A percentile compares a stretch with the other conserved stretches of the same genome.
phyloP scores from a whole-genome alignment of 2,113 vertebrate species.

The Passer domesticus region DNA sequence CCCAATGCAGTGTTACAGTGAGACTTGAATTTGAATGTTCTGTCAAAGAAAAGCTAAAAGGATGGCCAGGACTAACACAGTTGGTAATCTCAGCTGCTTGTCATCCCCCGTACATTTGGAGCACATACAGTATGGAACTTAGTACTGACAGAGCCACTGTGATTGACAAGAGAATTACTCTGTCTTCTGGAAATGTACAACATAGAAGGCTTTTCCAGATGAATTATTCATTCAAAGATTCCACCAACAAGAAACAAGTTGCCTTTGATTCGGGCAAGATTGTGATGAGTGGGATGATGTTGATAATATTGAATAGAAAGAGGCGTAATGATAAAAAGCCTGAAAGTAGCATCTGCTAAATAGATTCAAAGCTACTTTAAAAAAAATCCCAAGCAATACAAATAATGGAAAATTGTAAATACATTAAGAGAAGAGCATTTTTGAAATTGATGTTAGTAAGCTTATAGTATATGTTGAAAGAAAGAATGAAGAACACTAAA shows the following conservation, averaged over 20 bases:
- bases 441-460: not conserved
- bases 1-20: conserved; percentile 4
- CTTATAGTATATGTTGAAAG: not conserved
- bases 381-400: not conserved
- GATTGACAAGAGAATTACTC: conserved; percentile 69
- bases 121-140: conserved; percentile 24
- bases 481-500: not conserved
- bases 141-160: conserved; percentile 37
- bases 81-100: conserved; percentile 59
- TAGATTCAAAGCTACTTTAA: conserved; percentile 44
- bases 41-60: conserved; percentile 62
- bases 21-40: conserved; percentile 59
- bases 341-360: conserved; percentile 46
- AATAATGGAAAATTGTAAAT: conserved; percentile 19
- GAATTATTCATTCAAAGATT: conserved; percentile 75
- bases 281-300: conserved; percentile 32
- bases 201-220: conserved; percentile 56
- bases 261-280: conserved; percentile 60
- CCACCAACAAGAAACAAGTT: conserved; percentile 53
- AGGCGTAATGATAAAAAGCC: conserved; percentile 41
- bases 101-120: conserved; percentile 20
- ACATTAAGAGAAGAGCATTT: not conserved
- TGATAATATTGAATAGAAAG: conserved; percentile 43
- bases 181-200: conserved; percentile 70
- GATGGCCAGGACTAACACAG: conserved; percentile 57